Percentiles rank a stretch among this genome's conserved stretches.
These are phyloP conservation scores for Macrotis lagotis DNA, from an alignment of 2,113 vertebrate genomes.

Conservation along the genomic window DNA sequence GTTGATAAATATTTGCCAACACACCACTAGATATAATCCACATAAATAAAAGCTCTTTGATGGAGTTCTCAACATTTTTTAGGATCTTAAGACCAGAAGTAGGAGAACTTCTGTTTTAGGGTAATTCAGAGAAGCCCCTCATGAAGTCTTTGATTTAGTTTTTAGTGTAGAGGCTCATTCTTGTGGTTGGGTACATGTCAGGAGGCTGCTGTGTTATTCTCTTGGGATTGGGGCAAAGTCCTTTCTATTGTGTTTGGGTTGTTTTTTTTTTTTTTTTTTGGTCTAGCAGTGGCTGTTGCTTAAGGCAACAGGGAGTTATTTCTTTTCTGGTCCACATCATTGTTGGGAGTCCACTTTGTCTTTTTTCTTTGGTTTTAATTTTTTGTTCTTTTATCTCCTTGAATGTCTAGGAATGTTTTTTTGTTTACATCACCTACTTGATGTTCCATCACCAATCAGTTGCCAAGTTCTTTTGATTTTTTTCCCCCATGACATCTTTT, in stretches of 20 bases:
- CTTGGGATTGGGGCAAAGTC: background rate
- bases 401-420: background rate
- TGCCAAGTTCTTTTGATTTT: background rate
- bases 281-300: background rate
- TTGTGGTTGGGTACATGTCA: constrained; percentile 31
- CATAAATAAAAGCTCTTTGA: background rate
- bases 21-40: background rate
- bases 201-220: constrained; percentile 64
- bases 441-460: background rate
- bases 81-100: background rate
- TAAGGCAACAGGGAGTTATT: constrained; percentile 15
- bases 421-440: background rate
- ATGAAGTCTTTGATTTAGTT: too few relatives aligned
- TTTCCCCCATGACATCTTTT: background rate
- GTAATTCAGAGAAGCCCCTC: background rate
- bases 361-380: background rate
- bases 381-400: background rate
- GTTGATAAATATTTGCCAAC: background rate
- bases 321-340: background rate
- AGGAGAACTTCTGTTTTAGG: background rate
- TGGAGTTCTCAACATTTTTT: background rate
- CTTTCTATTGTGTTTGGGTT: constrained; percentile 47
- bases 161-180: background rate
- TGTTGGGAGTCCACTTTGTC: background rate
- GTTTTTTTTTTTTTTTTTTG: too few relatives aligned